Base-by-base conservation (phyloP, 2,888 invertebrate genomes). In the Brachylomia viminalis region DNA sequence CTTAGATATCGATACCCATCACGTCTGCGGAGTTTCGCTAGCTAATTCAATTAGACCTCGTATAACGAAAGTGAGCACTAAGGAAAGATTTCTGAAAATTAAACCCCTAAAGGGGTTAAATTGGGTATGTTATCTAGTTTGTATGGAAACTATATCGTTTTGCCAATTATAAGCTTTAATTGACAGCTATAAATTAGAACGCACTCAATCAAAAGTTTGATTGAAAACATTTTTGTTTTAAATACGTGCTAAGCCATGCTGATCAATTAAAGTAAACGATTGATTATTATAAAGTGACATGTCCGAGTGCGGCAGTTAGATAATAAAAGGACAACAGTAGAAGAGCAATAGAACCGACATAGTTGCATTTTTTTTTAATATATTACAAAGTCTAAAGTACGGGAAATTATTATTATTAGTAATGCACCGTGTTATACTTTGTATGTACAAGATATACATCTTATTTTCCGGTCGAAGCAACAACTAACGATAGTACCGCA, bases 341-440 rank as follows among this genome's bases (percentile, higher is more conserved):
- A 61, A 67, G 59, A 68, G 56, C 56, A 69, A 54, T 54, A 64
- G 11, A 54, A 23, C 27, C 1, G 52, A 20, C 23, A 47, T 67
- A 56, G 62, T 68, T 52, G 61, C 66, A 84, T 42, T 80, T 61
- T 71, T 71, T 70, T 82, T 65, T 47, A 68, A 33, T 52, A 62
- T 27, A 52, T 56, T 69, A n/a, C 69, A 56, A 73, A 79, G 80
- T 82, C 70, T 64, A 56, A 84, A 84, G 58, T 82, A 27, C 64
- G 52, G 64, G 47, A 17, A 54, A 58, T 54, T 30, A 56, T 71
- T 45, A 20, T 77, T 33, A 62, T 82, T 47, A 52, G 10, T 47
- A 52, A 49, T 58, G 42, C 70, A 59, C 17, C n/a, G 17, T 58
- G 38, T 38, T 54, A 47, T 54, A 30, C 10, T 61, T 67, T 47